A percentile compares a stretch with the other conserved stretches of the same genome.
These are phyloP conservation scores for Machaerirhynchus nigripectus DNA, from an alignment of 2,113 vertebrate genomes.

Conservation along the genomic window DNA sequence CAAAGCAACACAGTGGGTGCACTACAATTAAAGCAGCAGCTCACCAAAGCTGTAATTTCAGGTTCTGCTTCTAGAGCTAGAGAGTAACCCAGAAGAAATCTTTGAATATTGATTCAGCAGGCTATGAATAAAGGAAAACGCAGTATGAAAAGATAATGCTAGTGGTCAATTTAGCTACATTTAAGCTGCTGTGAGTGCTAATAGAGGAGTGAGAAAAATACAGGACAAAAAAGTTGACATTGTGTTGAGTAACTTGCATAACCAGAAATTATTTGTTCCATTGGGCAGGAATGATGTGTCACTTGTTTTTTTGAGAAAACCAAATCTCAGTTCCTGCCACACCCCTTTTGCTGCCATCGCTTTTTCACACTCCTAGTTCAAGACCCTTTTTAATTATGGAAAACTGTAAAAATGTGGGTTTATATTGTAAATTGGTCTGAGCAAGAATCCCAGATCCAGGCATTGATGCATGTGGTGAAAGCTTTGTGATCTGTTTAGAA, in stretches of 20 bases:
- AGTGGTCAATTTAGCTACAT: background rate
- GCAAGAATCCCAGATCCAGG: background rate
- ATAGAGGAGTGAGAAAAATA: background rate
- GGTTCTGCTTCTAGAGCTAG: background rate
- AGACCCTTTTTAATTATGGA: background rate
- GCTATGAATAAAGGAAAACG: background rate
- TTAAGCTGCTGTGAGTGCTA: background rate
- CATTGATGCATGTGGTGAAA: background rate
- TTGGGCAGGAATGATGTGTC: background rate
- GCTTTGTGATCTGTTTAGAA: background rate
- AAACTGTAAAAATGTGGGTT: background rate
- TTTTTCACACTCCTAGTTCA: background rate
- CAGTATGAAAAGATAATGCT: background rate
- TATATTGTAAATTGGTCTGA: background rate
- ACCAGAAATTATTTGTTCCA: background rate
- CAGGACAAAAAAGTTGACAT: background rate
- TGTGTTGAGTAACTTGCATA: background rate
- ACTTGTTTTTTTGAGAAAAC: background rate
- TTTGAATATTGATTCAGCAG: background rate
- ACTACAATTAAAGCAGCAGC: background rate
- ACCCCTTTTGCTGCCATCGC: background rate
- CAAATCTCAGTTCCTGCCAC: background rate
- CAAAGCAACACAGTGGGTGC: background rate
- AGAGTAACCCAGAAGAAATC: background rate
- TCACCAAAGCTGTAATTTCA: background rate